Evolutionary conservation across 64 coral and sea anemone species (phyloP).

Genomic region (Anthopleura sola): DNA sequence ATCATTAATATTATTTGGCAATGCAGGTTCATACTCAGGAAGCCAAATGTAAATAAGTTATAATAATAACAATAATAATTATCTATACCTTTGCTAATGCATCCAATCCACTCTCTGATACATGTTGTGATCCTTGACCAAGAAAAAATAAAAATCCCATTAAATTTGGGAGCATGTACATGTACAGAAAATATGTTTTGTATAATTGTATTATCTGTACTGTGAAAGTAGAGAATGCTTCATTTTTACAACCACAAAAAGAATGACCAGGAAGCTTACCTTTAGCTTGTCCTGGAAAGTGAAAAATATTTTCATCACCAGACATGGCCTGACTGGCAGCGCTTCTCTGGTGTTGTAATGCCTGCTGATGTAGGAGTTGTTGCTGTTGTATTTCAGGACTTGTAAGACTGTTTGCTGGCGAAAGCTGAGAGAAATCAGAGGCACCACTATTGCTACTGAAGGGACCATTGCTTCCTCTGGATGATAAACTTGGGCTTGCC

Average conservation of each 20-base stretch:
- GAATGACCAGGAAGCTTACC: background rate
- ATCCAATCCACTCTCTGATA: conserved; percentile 53
- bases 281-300: conserved; percentile 37
- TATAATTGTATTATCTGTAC: no score
- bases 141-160: background rate
- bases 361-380: conserved; percentile 1
- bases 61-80: background rate
- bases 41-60: no score
- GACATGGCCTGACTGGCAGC: conserved; percentile 6
- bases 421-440: conserved; percentile 52
- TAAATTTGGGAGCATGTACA: no score
- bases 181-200: no score
- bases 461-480: conserved; percentile 32
- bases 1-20: no score
- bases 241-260: no score
- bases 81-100: conserved; percentile 41
- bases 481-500: conserved; percentile 4
- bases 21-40: no score
- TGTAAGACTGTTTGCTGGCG: conserved; percentile 37
- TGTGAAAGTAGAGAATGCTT: no score
- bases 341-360: conserved; percentile 45
- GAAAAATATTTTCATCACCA: conserved; percentile 41
- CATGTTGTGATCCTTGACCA: conserved; percentile 14
- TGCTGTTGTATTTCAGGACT: conserved; percentile 50
- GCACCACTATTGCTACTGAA: conserved; percentile 17